Conservation (phyloP, 1,140 invertebrate species). For the Bombus consobrinus region DNA sequence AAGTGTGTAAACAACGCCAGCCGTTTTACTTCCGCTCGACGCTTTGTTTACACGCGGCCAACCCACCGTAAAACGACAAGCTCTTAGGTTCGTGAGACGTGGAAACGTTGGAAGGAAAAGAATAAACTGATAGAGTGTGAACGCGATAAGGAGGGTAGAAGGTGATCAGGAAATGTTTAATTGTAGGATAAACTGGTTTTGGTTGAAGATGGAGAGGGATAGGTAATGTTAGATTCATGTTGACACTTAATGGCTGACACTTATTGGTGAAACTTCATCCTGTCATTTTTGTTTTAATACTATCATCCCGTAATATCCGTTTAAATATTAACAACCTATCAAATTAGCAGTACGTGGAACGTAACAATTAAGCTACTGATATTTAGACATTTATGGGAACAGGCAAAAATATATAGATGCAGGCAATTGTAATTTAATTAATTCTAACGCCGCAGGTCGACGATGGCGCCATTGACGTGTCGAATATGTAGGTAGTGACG, state of each 20-base stretch:
- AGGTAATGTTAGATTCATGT: too few species aligned
- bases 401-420: background rate
- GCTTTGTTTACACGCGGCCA: background rate
- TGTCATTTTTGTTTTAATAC: background rate
- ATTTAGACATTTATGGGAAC: too few species aligned
- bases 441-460: background rate
- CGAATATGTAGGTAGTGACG: too few species aligned
- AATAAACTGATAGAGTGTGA: background rate
- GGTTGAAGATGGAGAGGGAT: background rate
- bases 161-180: background rate
- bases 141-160: background rate
- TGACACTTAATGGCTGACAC: too few species aligned
- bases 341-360: too few species aligned
- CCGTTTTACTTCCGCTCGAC: background rate
- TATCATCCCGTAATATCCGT: background rate
- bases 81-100: background rate
- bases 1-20: background rate
- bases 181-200: too few species aligned
- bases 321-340: too few species aligned
- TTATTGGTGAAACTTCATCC: background rate
- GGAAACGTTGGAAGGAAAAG: background rate
- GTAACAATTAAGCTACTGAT: too few species aligned
- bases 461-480: background rate
- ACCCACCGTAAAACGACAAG: background rate
- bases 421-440: background rate